Percentiles rank a stretch among this genome's conserved stretches.
Evolutionary conservation across 2,113 vertebrate species (phyloP).

Genomic region (Trichomycterus rosablanca): DNA sequence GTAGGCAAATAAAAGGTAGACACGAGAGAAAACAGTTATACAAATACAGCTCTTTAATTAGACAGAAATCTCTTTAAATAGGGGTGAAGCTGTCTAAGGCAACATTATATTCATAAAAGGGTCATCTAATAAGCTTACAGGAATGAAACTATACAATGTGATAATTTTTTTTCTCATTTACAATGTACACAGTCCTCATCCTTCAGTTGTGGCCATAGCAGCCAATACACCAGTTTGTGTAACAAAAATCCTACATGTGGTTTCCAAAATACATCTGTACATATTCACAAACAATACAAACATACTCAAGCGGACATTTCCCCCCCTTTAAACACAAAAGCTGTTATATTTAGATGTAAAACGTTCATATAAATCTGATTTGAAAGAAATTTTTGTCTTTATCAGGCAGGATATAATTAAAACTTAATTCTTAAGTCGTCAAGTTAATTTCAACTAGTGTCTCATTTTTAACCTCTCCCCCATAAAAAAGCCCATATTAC

Average conservation of each 20-base stretch:
- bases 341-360: constrained; percentile 29
- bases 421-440: not conserved
- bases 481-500: not conserved
- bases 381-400: constrained; percentile 24
- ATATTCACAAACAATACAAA: constrained; percentile 56
- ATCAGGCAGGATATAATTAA: not conserved
- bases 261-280: constrained; percentile 56
- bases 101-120: constrained; percentile 68
- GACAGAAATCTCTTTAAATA: constrained; percentile 62
- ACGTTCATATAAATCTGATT: constrained; percentile 16
- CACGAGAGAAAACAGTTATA: constrained; percentile 56
- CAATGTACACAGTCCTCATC: constrained; percentile 63
- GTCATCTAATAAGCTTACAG: constrained; percentile 59
- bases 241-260: constrained; percentile 56
- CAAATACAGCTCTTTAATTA: constrained; percentile 62
- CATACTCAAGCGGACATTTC: constrained; percentile 56
- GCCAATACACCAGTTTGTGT: constrained; percentile 54
- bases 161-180: constrained; percentile 63
- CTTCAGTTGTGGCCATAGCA: constrained; percentile 48
- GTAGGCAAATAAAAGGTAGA: constrained; percentile 58
- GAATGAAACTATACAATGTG: constrained; percentile 68
- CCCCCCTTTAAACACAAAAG: constrained; percentile 33
- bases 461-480: no score
- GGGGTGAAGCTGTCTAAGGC: constrained; percentile 70
- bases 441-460: not conserved